A percentile compares a stretch with the other conserved stretches of the same genome.
phyloP scores from a whole-genome alignment of 2,888 invertebrate genomes.

The Drosophila cyrtoloma region DNA sequence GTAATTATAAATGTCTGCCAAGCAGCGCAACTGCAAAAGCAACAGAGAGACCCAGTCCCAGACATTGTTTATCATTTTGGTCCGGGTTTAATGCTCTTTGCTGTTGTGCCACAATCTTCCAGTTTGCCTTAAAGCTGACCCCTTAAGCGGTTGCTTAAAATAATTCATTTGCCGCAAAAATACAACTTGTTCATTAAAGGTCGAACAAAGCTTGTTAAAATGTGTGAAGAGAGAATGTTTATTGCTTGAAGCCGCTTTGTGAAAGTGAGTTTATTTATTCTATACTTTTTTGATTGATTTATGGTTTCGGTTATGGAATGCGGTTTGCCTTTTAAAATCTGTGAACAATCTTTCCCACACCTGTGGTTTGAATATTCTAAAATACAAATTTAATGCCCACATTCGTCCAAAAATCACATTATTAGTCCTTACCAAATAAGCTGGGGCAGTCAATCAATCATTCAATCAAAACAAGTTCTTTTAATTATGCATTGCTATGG shows the following conservation, averaged over 20 bases:
- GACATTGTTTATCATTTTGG: constrained; percentile 63
- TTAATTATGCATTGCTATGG: not conserved
- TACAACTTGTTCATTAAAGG: constrained; percentile 25
- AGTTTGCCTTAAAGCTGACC: constrained; percentile 44
- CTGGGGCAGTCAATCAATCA: not conserved
- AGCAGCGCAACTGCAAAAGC: constrained; percentile 20
- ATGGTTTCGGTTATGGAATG: not conserved
- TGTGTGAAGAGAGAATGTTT: not conserved
- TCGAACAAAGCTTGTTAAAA: not conserved
- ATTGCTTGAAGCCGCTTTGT: not conserved
- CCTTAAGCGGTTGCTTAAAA: constrained; percentile 12
- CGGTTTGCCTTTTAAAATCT: not conserved
- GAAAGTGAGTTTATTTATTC: not conserved
- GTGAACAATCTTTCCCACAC: no score
- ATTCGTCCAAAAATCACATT: not conserved
- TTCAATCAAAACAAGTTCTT: not conserved
- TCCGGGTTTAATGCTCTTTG: constrained; percentile 45
- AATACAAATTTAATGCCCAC: not conserved
- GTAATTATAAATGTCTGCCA: constrained; percentile 76
- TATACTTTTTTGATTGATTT: not conserved
- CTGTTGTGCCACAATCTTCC: constrained; percentile 19
- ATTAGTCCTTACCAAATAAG: not conserved
- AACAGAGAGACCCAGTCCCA: constrained; percentile 44
- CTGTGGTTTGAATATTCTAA: not conserved
- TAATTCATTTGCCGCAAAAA: constrained; percentile 17